Evolutionary conservation across 2,888 invertebrate species (phyloP), one percentile per base, ranked within the genome.

Genomic region (Sturmia bella): DNA sequence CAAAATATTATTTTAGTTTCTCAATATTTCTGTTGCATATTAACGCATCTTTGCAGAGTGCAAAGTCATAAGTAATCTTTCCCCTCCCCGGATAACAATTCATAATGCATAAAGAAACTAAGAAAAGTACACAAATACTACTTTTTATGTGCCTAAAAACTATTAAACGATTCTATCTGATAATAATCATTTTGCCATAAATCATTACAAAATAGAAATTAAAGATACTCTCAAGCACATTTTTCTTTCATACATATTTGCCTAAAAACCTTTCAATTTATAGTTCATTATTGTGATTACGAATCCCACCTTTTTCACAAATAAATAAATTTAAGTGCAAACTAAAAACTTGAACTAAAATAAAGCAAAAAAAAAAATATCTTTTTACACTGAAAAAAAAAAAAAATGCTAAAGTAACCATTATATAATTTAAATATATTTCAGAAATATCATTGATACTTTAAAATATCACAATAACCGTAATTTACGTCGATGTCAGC

Each of bases 251-350:
- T n/a, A 57, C 39, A 15, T 15, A 76, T 76, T 68, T 76, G 68
- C 45, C 61, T 69, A 45, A 82, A 70, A 78, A 74, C 74, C 82
- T 82, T 78, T 82, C 82, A 78, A 82, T 82, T 82, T 78, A 70
- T 82, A 82, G 82, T 82, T 82, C 82, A 78, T 82, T 82, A 82
- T 82, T 75, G 74, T 75, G 78, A 82, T 82, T 82, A 82, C 66
- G 63, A 70, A 70, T 66, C 78, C 78, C 82, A 78, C 78, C 78
- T 78, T 61, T 54, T 64, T 43, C 32, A 32, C 32, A 32, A 32
- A 74, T 73, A 77, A 73, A 73, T 79, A 73, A 73, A 78, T 74
- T 59, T 57, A 74, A 37, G 43, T 56, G 24, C 24, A n/a, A 61
- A 63, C 37, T 41, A 69, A 32, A 41, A 59, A 57, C 45, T 48